Evolutionary conservation across 2,113 vertebrate species (phyloP).

Genomic region (Pangasianodon gigas): DNA sequence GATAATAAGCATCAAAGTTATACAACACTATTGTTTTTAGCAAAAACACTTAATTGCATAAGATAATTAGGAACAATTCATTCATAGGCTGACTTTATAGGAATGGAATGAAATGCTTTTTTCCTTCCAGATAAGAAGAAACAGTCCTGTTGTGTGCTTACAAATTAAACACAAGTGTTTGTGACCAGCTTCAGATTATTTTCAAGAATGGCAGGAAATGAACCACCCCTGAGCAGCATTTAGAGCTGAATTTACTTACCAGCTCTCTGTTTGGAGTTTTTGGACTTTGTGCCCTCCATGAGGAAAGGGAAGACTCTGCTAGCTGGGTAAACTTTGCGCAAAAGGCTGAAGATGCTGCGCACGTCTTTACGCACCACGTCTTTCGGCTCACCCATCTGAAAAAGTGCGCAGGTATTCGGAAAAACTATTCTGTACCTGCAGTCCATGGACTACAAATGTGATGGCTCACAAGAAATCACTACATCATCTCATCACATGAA

Average conservation of each 20-base stretch:
- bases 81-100: neutral
- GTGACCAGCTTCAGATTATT: no score
- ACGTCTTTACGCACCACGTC: conserved; percentile 95
- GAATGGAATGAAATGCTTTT: neutral
- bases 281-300: conserved; percentile 97
- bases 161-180: neutral
- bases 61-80: neutral
- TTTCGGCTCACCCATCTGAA: conserved; percentile 93
- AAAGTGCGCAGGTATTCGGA: neutral
- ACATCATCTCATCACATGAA: neutral
- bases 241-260: conserved; percentile 67
- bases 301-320: conserved; percentile 96
- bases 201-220: no score
- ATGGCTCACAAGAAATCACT: neutral
- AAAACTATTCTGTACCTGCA: neutral
- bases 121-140: no score
- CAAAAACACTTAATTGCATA: no score
- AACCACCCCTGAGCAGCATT: no score
- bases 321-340: conserved; percentile 93
- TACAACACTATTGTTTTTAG: neutral
- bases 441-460: neutral
- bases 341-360: conserved; percentile 85
- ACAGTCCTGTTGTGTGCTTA: no score
- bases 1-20: neutral
- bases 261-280: conserved; percentile 96